Evolutionary conservation across 2,797 vertebrate species (phyloP).

Genomic region (Galagoides demidoff): DNA sequence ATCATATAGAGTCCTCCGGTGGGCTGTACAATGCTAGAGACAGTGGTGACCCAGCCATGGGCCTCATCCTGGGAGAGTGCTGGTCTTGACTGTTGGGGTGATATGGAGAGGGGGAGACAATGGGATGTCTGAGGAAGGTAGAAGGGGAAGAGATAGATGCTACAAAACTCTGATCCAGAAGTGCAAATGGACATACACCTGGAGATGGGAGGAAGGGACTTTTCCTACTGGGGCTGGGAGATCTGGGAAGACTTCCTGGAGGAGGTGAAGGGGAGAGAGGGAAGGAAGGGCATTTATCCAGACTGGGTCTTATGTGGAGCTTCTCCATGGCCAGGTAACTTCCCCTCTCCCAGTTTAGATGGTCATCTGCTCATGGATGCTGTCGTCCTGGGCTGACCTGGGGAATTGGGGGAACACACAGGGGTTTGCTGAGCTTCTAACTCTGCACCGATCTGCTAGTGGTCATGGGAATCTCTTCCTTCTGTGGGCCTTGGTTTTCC

Average conservation of each 20-base stretch:
- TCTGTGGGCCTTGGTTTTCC: not conserved
- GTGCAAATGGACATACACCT: not conserved
- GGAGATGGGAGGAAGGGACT: not conserved
- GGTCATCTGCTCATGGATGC: not conserved
- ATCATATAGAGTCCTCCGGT: not conserved
- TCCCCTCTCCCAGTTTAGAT: not conserved
- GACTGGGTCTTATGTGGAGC: not conserved
- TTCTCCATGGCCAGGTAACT: not conserved
- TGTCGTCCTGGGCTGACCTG: not conserved
- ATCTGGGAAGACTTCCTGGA: not conserved
- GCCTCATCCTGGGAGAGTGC: no score
- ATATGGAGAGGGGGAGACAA: not conserved
- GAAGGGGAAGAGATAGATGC: not conserved
- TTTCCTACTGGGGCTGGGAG: not conserved
- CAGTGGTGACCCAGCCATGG: not conserved
- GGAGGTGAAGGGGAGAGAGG: not conserved
- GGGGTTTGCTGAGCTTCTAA: not conserved
- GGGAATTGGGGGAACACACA: not conserved
- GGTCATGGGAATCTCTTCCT: not conserved
- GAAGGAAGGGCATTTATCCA: no score
- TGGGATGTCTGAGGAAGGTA: accelerated
- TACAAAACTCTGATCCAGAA: not conserved
- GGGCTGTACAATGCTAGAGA: not conserved
- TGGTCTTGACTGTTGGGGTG: not conserved
- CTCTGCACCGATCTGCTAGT: no score